These are phyloP conservation scores for Cartodere bifasciata DNA, from an alignment of 2,888 invertebrate species.

Conservation along the genomic window DNA sequence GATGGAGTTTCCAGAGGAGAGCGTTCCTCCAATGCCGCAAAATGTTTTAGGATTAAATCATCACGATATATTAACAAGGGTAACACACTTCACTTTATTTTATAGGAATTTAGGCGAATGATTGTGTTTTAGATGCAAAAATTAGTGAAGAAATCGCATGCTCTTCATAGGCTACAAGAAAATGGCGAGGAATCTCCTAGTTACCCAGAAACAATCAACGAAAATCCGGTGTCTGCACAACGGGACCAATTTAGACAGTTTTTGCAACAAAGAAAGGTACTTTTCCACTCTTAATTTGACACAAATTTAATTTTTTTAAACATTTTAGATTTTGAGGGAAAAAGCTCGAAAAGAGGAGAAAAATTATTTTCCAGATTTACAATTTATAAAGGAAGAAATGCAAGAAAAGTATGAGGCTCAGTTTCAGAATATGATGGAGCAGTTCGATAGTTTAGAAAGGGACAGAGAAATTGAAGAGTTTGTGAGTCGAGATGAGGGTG, in stretches of 20 bases:
- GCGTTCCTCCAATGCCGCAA: conserved; percentile 55
- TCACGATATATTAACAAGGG: conserved; percentile 43
- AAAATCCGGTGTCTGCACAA: conserved; percentile 27
- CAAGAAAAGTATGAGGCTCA: conserved; percentile 12
- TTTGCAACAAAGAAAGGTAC: conserved; percentile 40
- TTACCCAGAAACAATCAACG: conserved; percentile 20
- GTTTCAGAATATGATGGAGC: too few relatives aligned
- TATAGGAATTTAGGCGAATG: too few relatives aligned
- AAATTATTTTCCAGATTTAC: conserved; percentile 22
- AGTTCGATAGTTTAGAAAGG: too few relatives aligned
- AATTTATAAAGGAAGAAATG: conserved; percentile 25
- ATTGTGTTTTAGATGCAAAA: conserved; percentile 31
- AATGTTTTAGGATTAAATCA: conserved; percentile 60
- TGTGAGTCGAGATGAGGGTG: too few relatives aligned
- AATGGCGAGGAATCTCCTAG: conserved; percentile 16
- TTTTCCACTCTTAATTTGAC: conserved; percentile 1
- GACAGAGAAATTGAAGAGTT: too few relatives aligned
- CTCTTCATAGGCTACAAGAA: conserved; percentile 20
- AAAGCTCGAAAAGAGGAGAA: conserved; percentile 20
- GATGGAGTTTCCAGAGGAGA: conserved; percentile 30
- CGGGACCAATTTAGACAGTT: conserved; percentile 43
- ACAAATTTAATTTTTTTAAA: conserved; percentile 6
- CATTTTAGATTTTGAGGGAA: conserved; percentile 21
- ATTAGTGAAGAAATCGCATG: conserved; percentile 26
- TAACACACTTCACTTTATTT: conserved; percentile 19